phyloP scores from a whole-genome alignment of 2,888 invertebrate species.

The Luperina testacea region DNA sequence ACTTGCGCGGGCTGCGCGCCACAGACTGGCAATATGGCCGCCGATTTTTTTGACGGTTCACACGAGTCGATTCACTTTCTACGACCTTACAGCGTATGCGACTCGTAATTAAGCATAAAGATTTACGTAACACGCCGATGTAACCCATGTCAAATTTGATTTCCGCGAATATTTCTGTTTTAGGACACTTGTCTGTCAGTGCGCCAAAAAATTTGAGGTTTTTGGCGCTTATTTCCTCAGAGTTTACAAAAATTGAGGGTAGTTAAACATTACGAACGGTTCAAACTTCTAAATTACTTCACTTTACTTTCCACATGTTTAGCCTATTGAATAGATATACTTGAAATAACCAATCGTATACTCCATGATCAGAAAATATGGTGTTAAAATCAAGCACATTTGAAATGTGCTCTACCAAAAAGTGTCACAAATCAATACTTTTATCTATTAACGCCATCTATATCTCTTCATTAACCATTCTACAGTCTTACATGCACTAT shows the following conservation, averaged over 20 bases:
- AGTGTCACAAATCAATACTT: not conserved
- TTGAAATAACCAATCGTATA: slow-evolving; percentile 1
- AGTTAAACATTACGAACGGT: slow-evolving; percentile 42
- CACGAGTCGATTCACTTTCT: slow-evolving; percentile 90
- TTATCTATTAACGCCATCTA: not conserved
- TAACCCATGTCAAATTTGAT: slow-evolving; percentile 82
- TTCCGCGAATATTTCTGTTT: slow-evolving; percentile 76
- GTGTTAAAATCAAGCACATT: not conserved
- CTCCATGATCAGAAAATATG: not conserved
- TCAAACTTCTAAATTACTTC: slow-evolving; percentile 4
- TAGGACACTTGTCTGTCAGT: slow-evolving; percentile 46
- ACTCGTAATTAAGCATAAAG: slow-evolving; percentile 88
- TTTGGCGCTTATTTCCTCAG: slow-evolving; percentile 24
- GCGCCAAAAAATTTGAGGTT: slow-evolving; percentile 11
- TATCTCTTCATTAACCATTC: not conserved
- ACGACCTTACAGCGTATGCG: slow-evolving; percentile 89
- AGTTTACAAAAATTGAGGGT: slow-evolving; percentile 29
- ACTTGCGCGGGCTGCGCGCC: slow-evolving; percentile 85
- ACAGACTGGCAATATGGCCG: slow-evolving; percentile 89
- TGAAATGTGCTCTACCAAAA: not conserved
- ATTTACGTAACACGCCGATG: slow-evolving; percentile 88
- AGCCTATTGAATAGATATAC: not conserved
- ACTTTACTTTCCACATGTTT: not conserved
- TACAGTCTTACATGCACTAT: not conserved
- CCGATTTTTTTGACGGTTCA: slow-evolving; percentile 88